Conservation (phyloP, 2,888 invertebrate species). For the Poecilobothrus nobilitatus region DNA sequence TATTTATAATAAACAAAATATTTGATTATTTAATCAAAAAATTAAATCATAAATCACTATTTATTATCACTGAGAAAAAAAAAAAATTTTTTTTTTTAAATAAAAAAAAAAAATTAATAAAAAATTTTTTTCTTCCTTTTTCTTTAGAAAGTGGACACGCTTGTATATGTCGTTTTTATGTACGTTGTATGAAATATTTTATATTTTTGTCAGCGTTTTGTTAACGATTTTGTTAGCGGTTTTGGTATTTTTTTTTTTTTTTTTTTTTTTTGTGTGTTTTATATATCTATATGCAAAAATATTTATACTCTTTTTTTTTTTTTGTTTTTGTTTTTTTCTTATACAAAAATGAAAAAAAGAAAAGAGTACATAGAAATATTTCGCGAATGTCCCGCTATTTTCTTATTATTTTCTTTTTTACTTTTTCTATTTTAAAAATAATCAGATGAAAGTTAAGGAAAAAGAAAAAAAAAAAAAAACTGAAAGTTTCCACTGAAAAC, state of each 20-base stretch:
- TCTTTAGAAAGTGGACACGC: not conserved
- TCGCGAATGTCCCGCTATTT: not conserved
- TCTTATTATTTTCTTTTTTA: not conserved
- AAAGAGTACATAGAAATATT: not conserved
- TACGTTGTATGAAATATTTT: no score
- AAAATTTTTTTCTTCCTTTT: no score
- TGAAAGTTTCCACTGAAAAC: no score
- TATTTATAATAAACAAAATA: not conserved
- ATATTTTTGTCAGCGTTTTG: no score
- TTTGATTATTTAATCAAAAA: slow-evolving; percentile 1
- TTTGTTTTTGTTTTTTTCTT: not conserved
- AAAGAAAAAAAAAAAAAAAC: no score
- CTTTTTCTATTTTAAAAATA: not conserved
- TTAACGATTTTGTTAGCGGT: no score
- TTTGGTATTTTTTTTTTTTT: no score
- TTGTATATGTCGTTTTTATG: not conserved
- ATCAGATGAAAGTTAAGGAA: no score
- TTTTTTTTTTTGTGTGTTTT: not conserved
- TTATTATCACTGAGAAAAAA: not conserved
- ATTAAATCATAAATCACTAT: not conserved
- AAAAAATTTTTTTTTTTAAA: not conserved
- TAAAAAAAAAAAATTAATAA: no score
- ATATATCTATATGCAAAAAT: no score
- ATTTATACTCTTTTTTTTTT: not conserved
- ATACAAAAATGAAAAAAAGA: no score